Base-by-base conservation (phyloP, 2,113 vertebrate genomes). In the Benitochromis conjunctus region DNA sequence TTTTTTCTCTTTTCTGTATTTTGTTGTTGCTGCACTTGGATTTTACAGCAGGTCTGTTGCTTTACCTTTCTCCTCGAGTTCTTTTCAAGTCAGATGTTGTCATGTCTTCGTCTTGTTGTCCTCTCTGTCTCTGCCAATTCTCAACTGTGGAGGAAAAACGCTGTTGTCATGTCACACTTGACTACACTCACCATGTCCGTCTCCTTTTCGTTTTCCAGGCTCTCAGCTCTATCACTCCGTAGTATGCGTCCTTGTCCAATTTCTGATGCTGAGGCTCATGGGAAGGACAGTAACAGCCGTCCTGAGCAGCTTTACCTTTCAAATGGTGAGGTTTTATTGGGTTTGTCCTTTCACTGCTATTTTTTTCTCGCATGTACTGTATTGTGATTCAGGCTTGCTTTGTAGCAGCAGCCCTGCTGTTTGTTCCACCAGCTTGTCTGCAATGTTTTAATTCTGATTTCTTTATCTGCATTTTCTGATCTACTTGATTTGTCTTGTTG, bases 221-320 rank as follows among this genome's bases (percentile, higher is more conserved):
- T 58, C 85, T 92, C 98, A 98, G 96, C 89, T 98, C 79, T 97
- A 93, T 95, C 99, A 99, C 91, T 98, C 98, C 7, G 89, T 97
- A 93, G 82, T 97, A 86, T 99, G 99, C 82, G 19, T 98, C 81
- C 89, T 98, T 34, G 93, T 99, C 69, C 98, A 99, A 93, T 99
- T 99, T 96, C 96, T 99, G 96, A 97, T 99, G 90, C 97, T 99
- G 91, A 97, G 98, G 92, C 97, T 99, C 31, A 99, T 99, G 98
- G 98, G 99, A 95, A 97, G 98, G 94, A 99, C 98, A 4, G 2
- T 98, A 91, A 99, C 97, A 46, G 95, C 96, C 2, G 89, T 99
- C 81, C 86, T 96, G 89, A 97, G 97, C 92, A 98, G 97, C 60
- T 97, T 99, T 94, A 93, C 95, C 88, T 97, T 99, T 94, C 99